Evolutionary conservation across 1,140 invertebrate genomes (phyloP), one percentile per base, ranked within the genome.

Genomic region (Drosophila sturtevanti): DNA sequence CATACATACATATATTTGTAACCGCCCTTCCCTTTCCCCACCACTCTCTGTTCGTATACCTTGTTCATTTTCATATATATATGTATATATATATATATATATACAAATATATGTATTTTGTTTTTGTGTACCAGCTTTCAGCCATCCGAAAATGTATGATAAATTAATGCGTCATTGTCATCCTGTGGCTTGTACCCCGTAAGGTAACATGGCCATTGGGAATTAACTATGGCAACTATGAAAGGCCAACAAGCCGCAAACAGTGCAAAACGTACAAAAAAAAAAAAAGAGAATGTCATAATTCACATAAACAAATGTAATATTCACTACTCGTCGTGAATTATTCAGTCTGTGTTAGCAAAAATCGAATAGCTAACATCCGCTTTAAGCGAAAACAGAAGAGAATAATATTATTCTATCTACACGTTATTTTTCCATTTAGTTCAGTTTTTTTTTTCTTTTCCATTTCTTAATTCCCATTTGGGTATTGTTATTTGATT

Each of bases 161-260:
- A 67, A 69, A 60, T 77, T 69, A 66, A 70, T 77, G 71, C 75
- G 71, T 69, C 62, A 70, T 66, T 69, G 71, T 69, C 65, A 70
- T 66, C 65, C 71, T 55, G 71, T 56, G 51, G 60, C 52, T 61
- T 68, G 64, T 72, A 61, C 51, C 16, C 54, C 68, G 65, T 56
- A 61, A 65, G 55, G 22, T 38, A 61, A 58, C 58, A 31, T 64
- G 64, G 14, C 58, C 52, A 37, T 56, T 56, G 48, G 63, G 67
- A 37, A 68, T 68, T 68, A 68, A 52, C 55, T 56, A 56, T 56
- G 54, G 34, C 54, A 56, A 34, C 27, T 18, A 11, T 10, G 54
- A 35, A 14, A 11, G 16, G 31, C 14, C 4, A 34, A 18, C 24
- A 55, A 22, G 14, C 14, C 27, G 21, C 52, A 56, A 34, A 14